phyloP scores from a whole-genome alignment of 2,797 vertebrate genomes.

The Falco columbarius region DNA sequence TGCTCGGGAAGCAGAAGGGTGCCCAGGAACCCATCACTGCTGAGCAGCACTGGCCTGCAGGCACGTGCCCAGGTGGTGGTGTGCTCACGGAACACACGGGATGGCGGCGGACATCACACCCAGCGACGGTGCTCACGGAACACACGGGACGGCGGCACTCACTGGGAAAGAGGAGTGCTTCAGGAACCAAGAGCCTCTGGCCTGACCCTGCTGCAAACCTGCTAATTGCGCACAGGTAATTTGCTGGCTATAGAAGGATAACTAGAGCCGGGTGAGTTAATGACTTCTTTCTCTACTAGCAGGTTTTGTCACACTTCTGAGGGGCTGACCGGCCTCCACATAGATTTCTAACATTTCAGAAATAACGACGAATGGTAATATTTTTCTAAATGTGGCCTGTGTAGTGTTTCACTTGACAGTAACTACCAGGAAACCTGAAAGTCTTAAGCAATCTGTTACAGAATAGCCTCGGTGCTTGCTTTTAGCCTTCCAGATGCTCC shows the following conservation, averaged over 20 bases:
- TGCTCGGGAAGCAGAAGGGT: neutral
- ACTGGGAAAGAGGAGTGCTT: rapidly evolving
- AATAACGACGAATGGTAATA: neutral
- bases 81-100: too few species aligned
- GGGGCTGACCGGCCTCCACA: neutral
- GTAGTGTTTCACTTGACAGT: neutral
- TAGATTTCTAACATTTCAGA: neutral
- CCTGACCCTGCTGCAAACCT: neutral
- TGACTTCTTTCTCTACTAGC: neutral
- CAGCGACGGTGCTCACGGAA: too few species aligned
- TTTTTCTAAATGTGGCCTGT: neutral
- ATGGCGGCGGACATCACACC: too few species aligned
- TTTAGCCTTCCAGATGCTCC: neutral
- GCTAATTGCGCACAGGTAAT: too few species aligned
- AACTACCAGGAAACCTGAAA: neutral
- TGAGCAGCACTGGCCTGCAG: neutral
- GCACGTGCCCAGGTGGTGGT: too few species aligned
- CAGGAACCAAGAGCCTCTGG: neutral
- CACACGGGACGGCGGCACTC: too few species aligned
- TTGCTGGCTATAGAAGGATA: neutral
- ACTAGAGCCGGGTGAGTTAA: neutral
- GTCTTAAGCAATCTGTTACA: neutral
- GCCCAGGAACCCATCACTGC: neutral
- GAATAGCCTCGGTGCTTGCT: neutral
- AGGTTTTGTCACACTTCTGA: neutral